A percentile compares a stretch with the other conserved stretches of the same genome.
phyloP scores from a whole-genome alignment of 2,113 vertebrate genomes.

The Trogon melanurus region DNA sequence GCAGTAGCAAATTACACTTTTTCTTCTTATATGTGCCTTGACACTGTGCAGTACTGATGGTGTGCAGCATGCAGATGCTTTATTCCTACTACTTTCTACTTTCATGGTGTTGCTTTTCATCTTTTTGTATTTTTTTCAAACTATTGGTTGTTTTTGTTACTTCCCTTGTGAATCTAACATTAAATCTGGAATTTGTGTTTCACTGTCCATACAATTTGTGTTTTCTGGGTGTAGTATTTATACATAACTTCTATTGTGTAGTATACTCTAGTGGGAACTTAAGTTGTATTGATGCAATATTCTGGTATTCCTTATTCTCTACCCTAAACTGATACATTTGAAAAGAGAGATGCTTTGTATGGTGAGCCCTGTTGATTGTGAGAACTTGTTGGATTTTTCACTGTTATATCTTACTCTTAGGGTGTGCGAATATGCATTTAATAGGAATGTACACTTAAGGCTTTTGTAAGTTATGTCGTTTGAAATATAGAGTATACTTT shows the following conservation, averaged over 20 bases:
- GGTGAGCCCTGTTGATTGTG: neutral
- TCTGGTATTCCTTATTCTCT: neutral
- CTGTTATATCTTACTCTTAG: neutral
- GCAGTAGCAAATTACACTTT: neutral
- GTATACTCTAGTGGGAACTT: neutral
- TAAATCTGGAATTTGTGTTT: conserved; percentile 38
- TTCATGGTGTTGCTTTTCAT: conserved; percentile 1
- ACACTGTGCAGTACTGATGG: neutral
- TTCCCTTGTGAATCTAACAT: neutral
- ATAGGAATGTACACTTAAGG: neutral
- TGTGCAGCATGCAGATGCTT: neutral
- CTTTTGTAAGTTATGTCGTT: neutral
- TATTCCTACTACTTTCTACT: neutral
- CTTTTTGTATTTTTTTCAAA: conserved; percentile 28
- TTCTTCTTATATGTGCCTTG: neutral
- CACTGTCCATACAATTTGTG: neutral
- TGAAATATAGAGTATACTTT: neutral
- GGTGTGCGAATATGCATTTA: neutral
- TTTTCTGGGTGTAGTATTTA: neutral
- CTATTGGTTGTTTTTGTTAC: conserved; percentile 42
- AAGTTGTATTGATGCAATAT: neutral
- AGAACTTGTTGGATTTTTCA: conserved; percentile 31
- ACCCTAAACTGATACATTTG: neutral
- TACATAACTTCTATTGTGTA: neutral
- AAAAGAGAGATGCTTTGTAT: neutral